Base-by-base conservation (phyloP, 2,888 invertebrate genomes). In the Drosophila pegasa region DNA sequence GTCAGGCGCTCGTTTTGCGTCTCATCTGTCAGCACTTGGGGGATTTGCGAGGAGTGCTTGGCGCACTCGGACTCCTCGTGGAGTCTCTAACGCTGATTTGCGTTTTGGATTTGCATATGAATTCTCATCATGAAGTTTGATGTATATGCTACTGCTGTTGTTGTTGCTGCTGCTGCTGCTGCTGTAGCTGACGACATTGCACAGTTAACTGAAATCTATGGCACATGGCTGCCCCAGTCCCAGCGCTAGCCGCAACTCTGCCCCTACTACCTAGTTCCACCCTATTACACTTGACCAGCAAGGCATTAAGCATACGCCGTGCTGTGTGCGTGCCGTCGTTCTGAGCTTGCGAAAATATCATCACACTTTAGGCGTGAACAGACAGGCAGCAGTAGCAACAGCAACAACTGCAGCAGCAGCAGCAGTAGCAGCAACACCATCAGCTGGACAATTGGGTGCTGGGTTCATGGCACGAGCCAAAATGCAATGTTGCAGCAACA, bases 191-290 rank as follows among this genome's bases (percentile, higher is more conserved):
- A 65, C 80, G 69, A 71, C 80, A 60, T 51, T 55, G 62, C 73
- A 62, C 59, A 79, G 84, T 69, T 80, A 87, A 87, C 78, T 67
- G 67, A 78, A 81, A 84, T 89, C 85, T 71, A 81, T 84, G 74
- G 88, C 50, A 25, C 22, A 22, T 22, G 31, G 27, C 8, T n/a
- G 9, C 5, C n/a, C 29, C 27, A 14, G 14, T 14, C 10, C 25
- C 43, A 25, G 9, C 25, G 2, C n/a, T 3, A 4, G 14, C n/a
- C 10, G 20, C 43, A 25, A 5, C 25, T 2, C n/a, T 3, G 2
- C 2, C 25, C 22, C 4, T 6, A 2, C 25, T 7, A 6, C 25
- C 22, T 16, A 3, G 8, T 18, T 20, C n/a, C 33, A 31, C 47
- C 43, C 51, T 27, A 33, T 27, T 52, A 60, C 63, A 51, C 47